Evolutionary conservation across 2,113 vertebrate species (phyloP), one percentile per base, ranked within the genome.

Genomic region (Felis chaus): DNA sequence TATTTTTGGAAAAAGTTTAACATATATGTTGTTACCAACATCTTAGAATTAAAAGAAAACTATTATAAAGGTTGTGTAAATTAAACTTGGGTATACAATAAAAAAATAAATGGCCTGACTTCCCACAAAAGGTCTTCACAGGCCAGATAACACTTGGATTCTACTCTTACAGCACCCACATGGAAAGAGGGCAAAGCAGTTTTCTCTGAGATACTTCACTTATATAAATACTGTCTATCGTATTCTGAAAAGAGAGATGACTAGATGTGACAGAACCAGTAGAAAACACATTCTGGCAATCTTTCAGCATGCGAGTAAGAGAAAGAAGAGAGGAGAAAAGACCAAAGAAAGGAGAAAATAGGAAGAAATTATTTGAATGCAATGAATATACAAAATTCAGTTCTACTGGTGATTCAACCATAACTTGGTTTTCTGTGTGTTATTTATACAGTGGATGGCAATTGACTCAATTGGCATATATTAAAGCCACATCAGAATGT

Each of bases 241-340:
- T 19, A 83, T 23, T 81, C 10, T 61, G 36, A 68, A 85, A 90
- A 93, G n/a, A 39, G 86, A 90, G 53, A 45, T 50, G 85, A 41
- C 10, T 65, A 86, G 53, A 66, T 57, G 65, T 23, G 36, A 88
- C 36, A 91, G 31, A 79, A 25, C 1, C 1, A 36, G 14, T 33
- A 68, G 45, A 57, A 82, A 74, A 68, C 63, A 66, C 4, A 66
- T 78, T 45, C 50, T 53, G 27, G 19, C 23, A 87, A 41, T 36
- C 57, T 95, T 89, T 69, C 7, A 88, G 63, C 15, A 69, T 71
- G n/a, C 63, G 74, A 96, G 29, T 71, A 95, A 97, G 57, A 79
- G 50, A 89, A 91, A 91, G 41, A 61, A 91, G 19, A 92, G 15
- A 92, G 14, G 13, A 79, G 29, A 90, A 88, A 84, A 84, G 55